A percentile compares a stretch with the other conserved stretches of the same genome.
phyloP scores from a whole-genome alignment of 92 coral and sea anemone species.

The Porites evermanni region DNA sequence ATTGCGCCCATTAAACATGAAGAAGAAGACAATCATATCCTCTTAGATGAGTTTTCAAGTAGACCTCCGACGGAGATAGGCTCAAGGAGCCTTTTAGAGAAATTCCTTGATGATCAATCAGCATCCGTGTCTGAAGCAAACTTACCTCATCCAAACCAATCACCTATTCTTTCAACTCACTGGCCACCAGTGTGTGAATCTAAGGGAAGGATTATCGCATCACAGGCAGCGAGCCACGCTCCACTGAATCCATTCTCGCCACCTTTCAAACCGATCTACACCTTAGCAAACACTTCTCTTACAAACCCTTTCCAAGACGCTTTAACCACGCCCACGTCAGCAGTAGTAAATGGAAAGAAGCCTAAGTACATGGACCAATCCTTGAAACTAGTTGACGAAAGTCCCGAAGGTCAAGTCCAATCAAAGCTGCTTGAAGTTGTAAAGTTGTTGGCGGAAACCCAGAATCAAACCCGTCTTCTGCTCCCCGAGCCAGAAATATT shows the following conservation, averaged over 20 bases:
- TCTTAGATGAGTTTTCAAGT: background rate
- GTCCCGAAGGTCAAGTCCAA: slow-evolving; percentile 9
- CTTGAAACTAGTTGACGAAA: background rate
- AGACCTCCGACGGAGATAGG: slow-evolving; percentile 13
- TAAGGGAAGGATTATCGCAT: slow-evolving; percentile 8
- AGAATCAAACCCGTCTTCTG: slow-evolving; percentile 55
- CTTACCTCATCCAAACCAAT: background rate
- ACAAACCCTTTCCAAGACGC: background rate
- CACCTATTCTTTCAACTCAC: background rate
- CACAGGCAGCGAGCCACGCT: background rate
- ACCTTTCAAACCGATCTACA: background rate
- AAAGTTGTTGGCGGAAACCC: slow-evolving; percentile 58
- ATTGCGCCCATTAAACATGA: slow-evolving; percentile 22
- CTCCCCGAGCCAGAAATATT: slow-evolving; percentile 68
- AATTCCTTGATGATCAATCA: slow-evolving; percentile 24
- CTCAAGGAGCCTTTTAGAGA: slow-evolving; percentile 24
- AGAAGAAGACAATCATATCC: background rate
- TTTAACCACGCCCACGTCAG: background rate
- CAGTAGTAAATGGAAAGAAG: background rate
- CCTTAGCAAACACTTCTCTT: background rate
- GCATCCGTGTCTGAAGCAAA: background rate
- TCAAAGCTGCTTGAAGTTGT: slow-evolving; percentile 34
- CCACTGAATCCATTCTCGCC: slow-evolving; percentile 16
- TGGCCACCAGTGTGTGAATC: slow-evolving; percentile 18
- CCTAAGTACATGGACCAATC: background rate